Evolutionary conservation across 1,140 invertebrate species (phyloP).

Genomic region (Plodia interpunctella): DNA sequence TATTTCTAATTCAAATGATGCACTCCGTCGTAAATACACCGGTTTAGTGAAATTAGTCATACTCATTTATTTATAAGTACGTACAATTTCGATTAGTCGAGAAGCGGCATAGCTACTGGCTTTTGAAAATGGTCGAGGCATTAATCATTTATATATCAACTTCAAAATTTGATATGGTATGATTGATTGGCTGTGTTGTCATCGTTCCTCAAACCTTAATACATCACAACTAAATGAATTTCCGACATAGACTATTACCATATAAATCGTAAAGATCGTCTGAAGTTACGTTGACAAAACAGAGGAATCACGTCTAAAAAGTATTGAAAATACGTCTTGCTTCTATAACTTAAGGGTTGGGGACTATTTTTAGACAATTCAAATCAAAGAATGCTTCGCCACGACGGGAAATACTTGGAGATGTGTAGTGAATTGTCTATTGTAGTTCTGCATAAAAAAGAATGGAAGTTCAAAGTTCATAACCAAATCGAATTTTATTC

Average conservation of each 20-base stretch:
- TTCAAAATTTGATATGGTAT: slow-evolving; percentile 66
- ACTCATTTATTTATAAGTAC: slow-evolving; percentile 32
- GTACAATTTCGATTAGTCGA: slow-evolving; percentile 30
- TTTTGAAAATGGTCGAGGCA: slow-evolving; percentile 45
- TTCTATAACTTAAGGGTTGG: too few species aligned
- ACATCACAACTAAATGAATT: slow-evolving; percentile 15
- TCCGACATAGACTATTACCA: slow-evolving; percentile 30
- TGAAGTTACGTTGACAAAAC: too few species aligned
- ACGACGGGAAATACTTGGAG: slow-evolving; percentile 56
- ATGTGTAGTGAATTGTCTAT: slow-evolving; percentile 48
- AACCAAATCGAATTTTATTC: background rate
- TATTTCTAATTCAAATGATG: too few species aligned
- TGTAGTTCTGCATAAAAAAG: slow-evolving; percentile 46
- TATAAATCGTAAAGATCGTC: slow-evolving; percentile 20
- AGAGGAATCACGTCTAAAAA: too few species aligned
- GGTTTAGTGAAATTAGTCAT: background rate
- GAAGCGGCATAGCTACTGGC: slow-evolving; percentile 38
- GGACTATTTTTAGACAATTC: too few species aligned
- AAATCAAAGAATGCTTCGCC: slow-evolving; percentile 31
- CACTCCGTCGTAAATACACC: too few species aligned
- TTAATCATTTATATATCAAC: slow-evolving; percentile 71
- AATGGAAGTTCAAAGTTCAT: background rate
- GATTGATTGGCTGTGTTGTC: slow-evolving; percentile 55
- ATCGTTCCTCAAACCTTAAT: slow-evolving; percentile 24
- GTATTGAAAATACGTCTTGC: too few species aligned